A percentile compares a stretch with the other conserved stretches of the same genome.
These are phyloP conservation scores for Scalopus aquaticus DNA, from an alignment of 2,113 vertebrate species.

Conservation along the genomic window DNA sequence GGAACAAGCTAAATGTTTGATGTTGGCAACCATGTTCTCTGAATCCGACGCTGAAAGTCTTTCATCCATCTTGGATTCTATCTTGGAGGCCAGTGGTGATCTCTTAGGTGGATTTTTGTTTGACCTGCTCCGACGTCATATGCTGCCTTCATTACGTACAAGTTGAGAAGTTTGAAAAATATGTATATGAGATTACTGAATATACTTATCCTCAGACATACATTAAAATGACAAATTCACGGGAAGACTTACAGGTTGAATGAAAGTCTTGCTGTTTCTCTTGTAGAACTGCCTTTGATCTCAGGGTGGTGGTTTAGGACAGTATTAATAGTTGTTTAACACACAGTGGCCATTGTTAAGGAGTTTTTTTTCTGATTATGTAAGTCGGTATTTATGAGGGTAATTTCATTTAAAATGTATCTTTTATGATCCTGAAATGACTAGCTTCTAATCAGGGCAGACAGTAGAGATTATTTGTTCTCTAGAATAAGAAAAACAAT, in stretches of 20 bases:
- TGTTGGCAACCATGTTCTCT: not conserved
- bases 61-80: not conserved
- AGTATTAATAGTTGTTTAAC: not conserved
- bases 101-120: not conserved
- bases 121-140: not conserved
- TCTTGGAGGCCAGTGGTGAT: not conserved
- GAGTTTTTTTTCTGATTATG: not conserved
- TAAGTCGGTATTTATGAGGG: not conserved
- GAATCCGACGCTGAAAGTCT: not conserved
- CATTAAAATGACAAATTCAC: not conserved
- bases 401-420: not conserved
- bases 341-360: not conserved
- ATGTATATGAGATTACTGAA: not conserved
- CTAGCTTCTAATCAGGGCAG: not conserved
- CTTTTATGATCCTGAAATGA: not conserved
- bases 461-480: not conserved
- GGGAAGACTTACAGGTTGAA: not conserved
- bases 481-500: not conserved
- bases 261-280: not conserved
- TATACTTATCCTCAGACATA: not conserved
- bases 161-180: not conserved
- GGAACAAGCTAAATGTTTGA: not conserved
- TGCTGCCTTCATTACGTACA: not conserved
- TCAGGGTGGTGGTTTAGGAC: not conserved
- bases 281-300: not conserved